Evolutionary conservation across 1,140 invertebrate genomes (phyloP), one percentile per base, ranked within the genome.

Genomic region (Melipona quadrifasciata): DNA sequence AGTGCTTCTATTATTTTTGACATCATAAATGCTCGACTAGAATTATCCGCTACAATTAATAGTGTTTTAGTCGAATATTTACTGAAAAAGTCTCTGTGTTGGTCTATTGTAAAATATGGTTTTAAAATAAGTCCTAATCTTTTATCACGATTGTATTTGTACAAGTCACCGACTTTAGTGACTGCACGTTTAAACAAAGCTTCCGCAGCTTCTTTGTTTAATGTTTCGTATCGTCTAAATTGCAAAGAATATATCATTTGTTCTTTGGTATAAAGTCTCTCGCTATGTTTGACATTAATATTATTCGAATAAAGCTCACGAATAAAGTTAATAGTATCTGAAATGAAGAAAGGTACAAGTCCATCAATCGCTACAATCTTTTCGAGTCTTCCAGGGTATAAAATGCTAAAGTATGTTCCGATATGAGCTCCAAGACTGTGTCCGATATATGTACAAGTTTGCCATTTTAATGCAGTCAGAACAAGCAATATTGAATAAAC

Each of bases 341-440:
- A 76, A 17, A 93, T 19, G 16, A 91, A 47, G 58, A 87, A 80
- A 4, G 95, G 90, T 14, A 94, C 89, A 6, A 95, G 75, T 6
- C 94, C 91, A 90, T 97, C 96, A 0, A 97, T 80, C 78, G 95
- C 89, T 34, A 96, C 92, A 55, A 96, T 86, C 87, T 95, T 95
- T 6, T 91, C 89, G 19, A 96, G 92, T 75, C 86, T 91, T 27
- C 95, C 90, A 0, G 96, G 96, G 89, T 95, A 96, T 0, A 96
- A 16, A 64, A 94, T 85, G 39, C 93, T 86, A 80, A 94, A 95
- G 21, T 94, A 90, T 73, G 93, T 82, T 84, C 94, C 94, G 58
- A 96, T 84, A 74, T 95, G 91, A 90, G 92, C 94, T 83, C 96
- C 96, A 80, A 96, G 93, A 85, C 96, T 97, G 87, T 97, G 96